Evolutionary conservation across 2,888 invertebrate species (phyloP), one percentile per base, ranked within the genome.

Genomic region (Callimorpha dominula): DNA sequence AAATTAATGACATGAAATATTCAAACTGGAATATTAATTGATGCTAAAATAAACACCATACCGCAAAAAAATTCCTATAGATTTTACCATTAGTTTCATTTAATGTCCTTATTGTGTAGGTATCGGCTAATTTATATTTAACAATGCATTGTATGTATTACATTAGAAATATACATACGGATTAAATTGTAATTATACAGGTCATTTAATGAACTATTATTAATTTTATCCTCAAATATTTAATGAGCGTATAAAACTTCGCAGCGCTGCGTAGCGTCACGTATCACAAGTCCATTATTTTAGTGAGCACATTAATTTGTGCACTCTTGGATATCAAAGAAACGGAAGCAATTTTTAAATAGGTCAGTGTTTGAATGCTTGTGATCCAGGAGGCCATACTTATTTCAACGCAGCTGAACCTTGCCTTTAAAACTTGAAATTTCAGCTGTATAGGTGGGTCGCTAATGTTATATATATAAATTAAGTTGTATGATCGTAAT

Each of bases 181-280:
- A 31, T 31, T 31, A 31, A 31, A 31, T 31, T 31, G 31, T 31
- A 31, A 65, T 65, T 65, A 65, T 49, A 46, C 65, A 65, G 49
- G 46, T 65, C 49, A 49, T 65, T 46, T 20, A 31, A 65, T 65
- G 49, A 20, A 20, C 54, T n/a, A 54, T 46, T 49, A 20, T 65
- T 49, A 46, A 46, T 14, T 46, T 65, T 64, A 46, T 65, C 65
- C 65, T 65, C 20, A 65, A 20, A 42, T 63, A 20, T 49, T 65
- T 31, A 49, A 49, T 4, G 49, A 15, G 14, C 20, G 15, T 4
- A 49, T 64, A 43, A 64, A 43, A 40, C 15, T 15, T 50, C 31
- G n/a, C 11, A 11, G 17, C 20, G 3, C 14, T 65, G 17, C 9
- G 17, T 42, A 43, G 7, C 0, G 43, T n/a, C 12, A 65, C 20